Conservation (phyloP, 1,140 invertebrate species). For the Drosophila pachea region DNA sequence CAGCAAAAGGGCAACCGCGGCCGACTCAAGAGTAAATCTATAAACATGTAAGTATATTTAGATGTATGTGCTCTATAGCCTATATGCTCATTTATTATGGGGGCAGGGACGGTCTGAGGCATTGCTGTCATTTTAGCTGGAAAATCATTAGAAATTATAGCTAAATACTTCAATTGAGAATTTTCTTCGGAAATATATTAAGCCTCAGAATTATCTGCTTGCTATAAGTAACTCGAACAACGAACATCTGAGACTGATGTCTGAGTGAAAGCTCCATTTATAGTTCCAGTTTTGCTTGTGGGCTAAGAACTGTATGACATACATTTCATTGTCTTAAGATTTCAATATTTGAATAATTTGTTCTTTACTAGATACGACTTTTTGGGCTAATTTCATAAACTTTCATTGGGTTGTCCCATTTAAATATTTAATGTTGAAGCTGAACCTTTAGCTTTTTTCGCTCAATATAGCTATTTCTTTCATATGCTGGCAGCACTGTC, state of each 20-base stretch:
- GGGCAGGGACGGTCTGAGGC: neutral
- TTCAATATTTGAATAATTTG: neutral
- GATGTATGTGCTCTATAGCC: constrained; percentile 2
- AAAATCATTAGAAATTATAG: neutral
- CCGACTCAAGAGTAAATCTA: constrained; percentile 10
- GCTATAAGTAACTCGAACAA: no score
- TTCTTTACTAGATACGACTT: neutral
- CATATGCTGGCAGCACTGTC: constrained; percentile 1
- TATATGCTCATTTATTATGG: constrained; percentile 7
- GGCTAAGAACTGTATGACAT: neutral
- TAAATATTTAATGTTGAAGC: neutral
- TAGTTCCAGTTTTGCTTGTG: neutral
- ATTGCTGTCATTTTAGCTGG: neutral
- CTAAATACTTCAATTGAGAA: no score
- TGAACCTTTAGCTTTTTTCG: neutral
- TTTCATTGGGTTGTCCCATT: neutral
- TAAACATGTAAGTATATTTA: constrained; percentile 19
- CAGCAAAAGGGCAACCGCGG: constrained; percentile 42
- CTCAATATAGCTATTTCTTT: neutral
- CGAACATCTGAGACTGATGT: neutral
- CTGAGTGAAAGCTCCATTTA: neutral
- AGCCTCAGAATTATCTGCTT: no score
- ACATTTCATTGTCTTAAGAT: neutral
- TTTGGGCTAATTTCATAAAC: no score
- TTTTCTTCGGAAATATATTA: no score